Conservation (phyloP, 2,888 invertebrate species). For the Leucoma salicis region DNA sequence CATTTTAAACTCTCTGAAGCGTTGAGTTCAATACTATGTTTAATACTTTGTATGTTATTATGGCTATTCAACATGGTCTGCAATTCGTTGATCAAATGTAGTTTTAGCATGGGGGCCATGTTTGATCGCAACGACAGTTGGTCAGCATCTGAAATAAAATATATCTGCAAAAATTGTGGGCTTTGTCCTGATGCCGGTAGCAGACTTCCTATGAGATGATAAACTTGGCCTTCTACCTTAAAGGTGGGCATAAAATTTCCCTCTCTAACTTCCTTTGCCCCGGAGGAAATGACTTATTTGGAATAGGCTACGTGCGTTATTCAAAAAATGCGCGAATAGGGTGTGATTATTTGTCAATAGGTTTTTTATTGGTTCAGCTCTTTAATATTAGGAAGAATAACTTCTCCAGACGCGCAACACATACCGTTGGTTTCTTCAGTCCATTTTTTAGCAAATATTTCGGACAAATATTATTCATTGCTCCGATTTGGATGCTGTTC, state of each 20-base stretch:
- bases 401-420: slow-evolving; percentile 15
- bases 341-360: slow-evolving; percentile 11
- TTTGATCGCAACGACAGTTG: slow-evolving; percentile 28
- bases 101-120: slow-evolving; percentile 20
- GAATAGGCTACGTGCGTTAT: slow-evolving; percentile 1
- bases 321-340: slow-evolving; percentile 12
- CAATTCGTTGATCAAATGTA: slow-evolving; percentile 17
- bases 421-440: slow-evolving; percentile 13
- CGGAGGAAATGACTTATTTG: slow-evolving; percentile 5
- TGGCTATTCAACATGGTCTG: slow-evolving; percentile 1
- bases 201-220: no score
- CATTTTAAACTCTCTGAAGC: no score
- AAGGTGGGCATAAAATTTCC: no score
- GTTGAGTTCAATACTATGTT: not conserved
- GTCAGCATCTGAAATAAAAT: slow-evolving; percentile 34
- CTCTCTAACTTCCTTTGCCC: not conserved
- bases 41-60: not conserved
- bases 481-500: slow-evolving; percentile 9
- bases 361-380: not conserved
- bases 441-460: no score
- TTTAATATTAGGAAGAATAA: slow-evolving; percentile 9
- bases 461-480: no score
- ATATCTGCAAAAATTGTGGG: no score
- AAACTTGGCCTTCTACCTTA: no score
- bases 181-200: not conserved